phyloP scores from a whole-genome alignment of 2,797 vertebrate species.

The Siniperca obscura region DNA sequence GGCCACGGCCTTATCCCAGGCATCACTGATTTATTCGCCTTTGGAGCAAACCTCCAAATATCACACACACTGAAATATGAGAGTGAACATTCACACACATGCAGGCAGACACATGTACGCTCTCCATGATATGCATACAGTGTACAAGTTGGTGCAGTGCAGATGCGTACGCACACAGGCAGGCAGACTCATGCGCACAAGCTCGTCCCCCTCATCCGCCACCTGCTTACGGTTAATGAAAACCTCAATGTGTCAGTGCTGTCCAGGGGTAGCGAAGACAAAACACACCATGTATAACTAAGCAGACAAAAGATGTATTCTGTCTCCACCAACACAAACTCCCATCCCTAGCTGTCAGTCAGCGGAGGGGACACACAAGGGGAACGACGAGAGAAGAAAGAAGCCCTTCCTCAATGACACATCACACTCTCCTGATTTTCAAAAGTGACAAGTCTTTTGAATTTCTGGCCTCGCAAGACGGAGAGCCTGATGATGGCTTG shows the following conservation, averaged over 20 bases:
- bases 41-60: slow-evolving; percentile 87
- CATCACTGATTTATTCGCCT: slow-evolving; percentile 93
- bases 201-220: slow-evolving; percentile 72
- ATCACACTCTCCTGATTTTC: slow-evolving; percentile 87
- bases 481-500: slow-evolving; percentile 78
- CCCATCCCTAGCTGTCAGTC: slow-evolving; percentile 93
- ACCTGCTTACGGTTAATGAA: slow-evolving; percentile 94
- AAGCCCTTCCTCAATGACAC: slow-evolving; percentile 88
- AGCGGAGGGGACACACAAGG: slow-evolving; percentile 77
- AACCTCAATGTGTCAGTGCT: slow-evolving; percentile 93
- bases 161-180: slow-evolving; percentile 49
- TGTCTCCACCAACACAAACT: slow-evolving; percentile 89
- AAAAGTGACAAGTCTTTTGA: slow-evolving; percentile 88
- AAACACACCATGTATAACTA: slow-evolving; percentile 90
- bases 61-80: slow-evolving; percentile 87
- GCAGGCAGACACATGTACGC: slow-evolving; percentile 71
- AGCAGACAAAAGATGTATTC: slow-evolving; percentile 93
- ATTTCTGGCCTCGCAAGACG: slow-evolving; percentile 79
- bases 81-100: slow-evolving; percentile 85
- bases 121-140: slow-evolving; percentile 70
- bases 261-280: slow-evolving; percentile 84
- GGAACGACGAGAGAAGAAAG: slow-evolving; percentile 82
- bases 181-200: slow-evolving; percentile 49
- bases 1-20: slow-evolving; percentile 93
- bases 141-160: slow-evolving; percentile 67